Conservation (phyloP, 2,797 vertebrate genomes). For the Arctocebus calabarensis region DNA sequence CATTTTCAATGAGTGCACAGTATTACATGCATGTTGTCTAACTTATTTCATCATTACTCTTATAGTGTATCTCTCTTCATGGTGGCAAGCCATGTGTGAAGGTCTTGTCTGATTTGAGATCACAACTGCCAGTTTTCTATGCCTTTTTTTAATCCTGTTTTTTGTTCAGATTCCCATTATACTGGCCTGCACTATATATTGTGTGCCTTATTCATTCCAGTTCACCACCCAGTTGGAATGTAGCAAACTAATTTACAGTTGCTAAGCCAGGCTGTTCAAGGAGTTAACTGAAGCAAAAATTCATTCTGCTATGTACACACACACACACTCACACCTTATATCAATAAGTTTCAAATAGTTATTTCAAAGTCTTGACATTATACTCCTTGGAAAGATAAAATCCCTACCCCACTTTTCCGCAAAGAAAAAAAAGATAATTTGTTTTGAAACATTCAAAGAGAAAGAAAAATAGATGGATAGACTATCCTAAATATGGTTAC, state of each 20-base stretch:
- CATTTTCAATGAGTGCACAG: not conserved
- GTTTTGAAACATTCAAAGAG: slow-evolving; percentile 15
- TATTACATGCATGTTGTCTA: not conserved
- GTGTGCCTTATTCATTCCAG: slow-evolving; percentile 65
- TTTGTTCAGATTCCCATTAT: slow-evolving; percentile 23
- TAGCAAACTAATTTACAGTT: slow-evolving; percentile 65
- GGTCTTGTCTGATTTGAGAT: slow-evolving; percentile 2
- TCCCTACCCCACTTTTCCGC: not conserved
- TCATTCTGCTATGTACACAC: not conserved
- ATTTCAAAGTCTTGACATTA: not conserved
- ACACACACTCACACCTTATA: not conserved
- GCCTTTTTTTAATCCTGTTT: slow-evolving; percentile 51
- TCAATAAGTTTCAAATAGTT: not conserved
- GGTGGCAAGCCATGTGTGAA: not conserved
- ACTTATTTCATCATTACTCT: not conserved
- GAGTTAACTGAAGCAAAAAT: slow-evolving; percentile 56
- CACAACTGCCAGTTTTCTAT: not conserved
- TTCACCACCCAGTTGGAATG: slow-evolving; percentile 62
- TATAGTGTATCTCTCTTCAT: not conserved
- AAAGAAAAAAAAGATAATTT: not conserved
- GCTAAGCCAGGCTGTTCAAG: slow-evolving; percentile 49
- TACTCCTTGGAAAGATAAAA: not conserved
- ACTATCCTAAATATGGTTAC: not conserved
- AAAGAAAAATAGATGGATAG: not conserved
- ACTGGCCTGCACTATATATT: slow-evolving; percentile 19